Evolutionary conservation across 2,113 vertebrate species (phyloP), one percentile per base, ranked within the genome.

Genomic region (Hyperopisus bebe): DNA sequence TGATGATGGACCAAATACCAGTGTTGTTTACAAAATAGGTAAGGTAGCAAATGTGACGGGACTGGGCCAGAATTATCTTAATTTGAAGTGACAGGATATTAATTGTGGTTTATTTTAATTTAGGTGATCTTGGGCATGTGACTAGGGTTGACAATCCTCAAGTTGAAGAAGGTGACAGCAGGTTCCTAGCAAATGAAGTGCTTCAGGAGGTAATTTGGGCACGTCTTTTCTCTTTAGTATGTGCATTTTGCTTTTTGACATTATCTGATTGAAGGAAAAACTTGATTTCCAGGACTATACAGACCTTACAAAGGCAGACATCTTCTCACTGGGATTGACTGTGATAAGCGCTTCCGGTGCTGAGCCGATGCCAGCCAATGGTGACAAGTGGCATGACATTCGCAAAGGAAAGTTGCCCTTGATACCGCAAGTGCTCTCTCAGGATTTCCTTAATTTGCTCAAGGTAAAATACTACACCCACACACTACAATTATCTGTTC

Each of bases 111-210:
- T 48, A 24, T 24, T 90, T 3, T 62, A 55, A 66, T 89, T 44
- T 91, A 99, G 98, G 98, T 94, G 98, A 99, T 92, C 97, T 99
- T 46, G 98, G 98, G 87, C 98, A 99, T 90, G 98, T 99, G 90
- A 99, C 98, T 24, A 96, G 97, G 88, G 96, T 97, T 51, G 98
- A 96, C 88, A 99, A 98, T 94, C 98, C 98, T 21, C 98, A 99
- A 24, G 98, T 99, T 53, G 98, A 99, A 91, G 98, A 99, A 92
- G 98, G 98, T 0, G 98, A 99, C 94, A 99, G 98, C 92, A 95
- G 98, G 92, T 99, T 97, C 82, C 94, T 99, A 93, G 98, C 98
- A 31, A 99, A 99, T 93, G 98, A 99, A 96, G 96, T 99, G 91
- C 95, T 99, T 48, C 98, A 99, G 91, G 98, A 99, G 98, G 98